Conservation (phyloP, 2,797 vertebrate genomes). For the Pteronotus mesoamericanus region DNA sequence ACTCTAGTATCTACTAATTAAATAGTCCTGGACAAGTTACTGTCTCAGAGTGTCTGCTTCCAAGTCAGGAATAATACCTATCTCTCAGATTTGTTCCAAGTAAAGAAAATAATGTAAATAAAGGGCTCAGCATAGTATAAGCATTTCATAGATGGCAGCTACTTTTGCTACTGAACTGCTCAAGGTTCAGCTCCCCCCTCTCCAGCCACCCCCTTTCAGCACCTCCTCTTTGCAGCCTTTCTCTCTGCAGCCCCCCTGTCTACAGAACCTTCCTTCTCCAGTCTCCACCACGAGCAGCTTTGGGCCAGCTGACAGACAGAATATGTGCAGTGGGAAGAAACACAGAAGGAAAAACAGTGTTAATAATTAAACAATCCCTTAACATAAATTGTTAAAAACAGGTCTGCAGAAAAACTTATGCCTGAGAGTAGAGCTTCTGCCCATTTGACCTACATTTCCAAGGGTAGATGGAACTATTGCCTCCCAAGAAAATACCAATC, state of each 20-base stretch:
- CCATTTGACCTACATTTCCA: neutral
- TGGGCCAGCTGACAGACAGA: neutral
- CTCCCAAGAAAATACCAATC: neutral
- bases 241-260: neutral
- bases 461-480: neutral
- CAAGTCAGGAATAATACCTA: neutral
- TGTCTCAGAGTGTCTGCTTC: neutral
- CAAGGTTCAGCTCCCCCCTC: neutral
- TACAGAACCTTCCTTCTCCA: neutral
- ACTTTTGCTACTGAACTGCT: neutral
- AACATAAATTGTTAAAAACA: neutral
- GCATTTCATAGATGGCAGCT: neutral
- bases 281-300: too few relatives aligned
- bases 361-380: neutral
- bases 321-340: accelerated
- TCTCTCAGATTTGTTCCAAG: neutral
- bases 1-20: neutral
- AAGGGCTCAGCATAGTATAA: neutral
- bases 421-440: neutral
- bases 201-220: neutral
- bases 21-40: neutral
- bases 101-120: neutral
- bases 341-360: neutral
- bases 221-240: neutral
- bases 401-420: neutral